Conservation (phyloP, 2,113 vertebrate genomes). For the Panthera uncia region DNA sequence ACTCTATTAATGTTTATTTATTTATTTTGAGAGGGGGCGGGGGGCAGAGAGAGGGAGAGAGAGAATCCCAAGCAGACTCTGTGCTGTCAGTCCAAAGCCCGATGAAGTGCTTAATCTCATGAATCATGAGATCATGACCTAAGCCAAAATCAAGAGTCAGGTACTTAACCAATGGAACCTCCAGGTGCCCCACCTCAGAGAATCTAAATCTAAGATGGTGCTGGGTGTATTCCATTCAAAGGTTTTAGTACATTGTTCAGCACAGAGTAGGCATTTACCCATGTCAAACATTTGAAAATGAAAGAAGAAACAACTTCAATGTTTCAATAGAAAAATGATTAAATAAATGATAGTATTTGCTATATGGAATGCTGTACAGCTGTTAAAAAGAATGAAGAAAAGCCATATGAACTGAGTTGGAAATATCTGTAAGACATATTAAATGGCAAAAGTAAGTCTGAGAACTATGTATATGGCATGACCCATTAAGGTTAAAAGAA, state of each 20-base stretch:
- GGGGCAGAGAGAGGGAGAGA: no score
- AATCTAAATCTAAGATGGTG: not conserved
- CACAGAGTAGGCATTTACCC: not conserved
- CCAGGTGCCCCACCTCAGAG: not conserved
- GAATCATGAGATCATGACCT: no score
- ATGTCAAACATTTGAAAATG: slow-evolving; percentile 6
- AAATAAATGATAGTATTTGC: not conserved
- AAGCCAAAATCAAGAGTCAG: no score
- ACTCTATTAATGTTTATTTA: not conserved
- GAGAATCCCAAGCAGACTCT: no score
- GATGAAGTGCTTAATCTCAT: no score
- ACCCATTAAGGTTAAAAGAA: not conserved
- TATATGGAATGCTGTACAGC: not conserved
- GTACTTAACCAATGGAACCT: no score
- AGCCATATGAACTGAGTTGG: not conserved
- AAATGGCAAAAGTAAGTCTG: not conserved
- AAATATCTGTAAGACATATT: not conserved
- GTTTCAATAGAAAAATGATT: not conserved
- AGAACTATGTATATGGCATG: not conserved
- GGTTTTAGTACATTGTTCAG: not conserved
- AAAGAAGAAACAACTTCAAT: not conserved
- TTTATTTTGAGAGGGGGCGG: no score
- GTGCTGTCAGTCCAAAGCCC: no score
- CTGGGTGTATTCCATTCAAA: not conserved
- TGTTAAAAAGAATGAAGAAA: not conserved